phyloP scores from a whole-genome alignment of 2,797 vertebrate species.

The Florisuga fusca region DNA sequence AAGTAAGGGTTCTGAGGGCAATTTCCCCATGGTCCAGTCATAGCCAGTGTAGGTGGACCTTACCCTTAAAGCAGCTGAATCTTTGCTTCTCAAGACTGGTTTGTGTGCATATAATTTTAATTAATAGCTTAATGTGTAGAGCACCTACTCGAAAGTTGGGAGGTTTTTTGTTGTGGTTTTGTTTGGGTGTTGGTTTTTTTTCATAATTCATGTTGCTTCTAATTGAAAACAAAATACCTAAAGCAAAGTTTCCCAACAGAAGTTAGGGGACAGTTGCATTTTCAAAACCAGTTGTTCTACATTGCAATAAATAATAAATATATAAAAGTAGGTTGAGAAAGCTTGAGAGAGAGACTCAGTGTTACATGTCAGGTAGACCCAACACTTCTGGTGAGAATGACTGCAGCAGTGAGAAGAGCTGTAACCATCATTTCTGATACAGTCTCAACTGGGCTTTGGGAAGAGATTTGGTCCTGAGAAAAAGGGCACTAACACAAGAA shows the following conservation, averaged over 20 bases:
- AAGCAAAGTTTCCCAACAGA: neutral
- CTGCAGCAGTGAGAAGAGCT: neutral
- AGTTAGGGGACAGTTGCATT: fast-evolving
- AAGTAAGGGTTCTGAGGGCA: neutral
- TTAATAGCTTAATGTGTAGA: neutral
- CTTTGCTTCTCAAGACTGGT: neutral
- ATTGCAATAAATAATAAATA: neutral
- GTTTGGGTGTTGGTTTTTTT: too few species aligned
- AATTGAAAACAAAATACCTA: neutral
- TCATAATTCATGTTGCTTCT: neutral
- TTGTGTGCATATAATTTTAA: neutral
- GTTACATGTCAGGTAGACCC: neutral
- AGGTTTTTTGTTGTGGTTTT: neutral
- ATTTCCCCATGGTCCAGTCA: neutral
- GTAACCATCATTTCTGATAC: neutral
- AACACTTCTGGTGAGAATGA: neutral
- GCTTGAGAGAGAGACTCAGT: neutral
- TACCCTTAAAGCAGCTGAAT: neutral
- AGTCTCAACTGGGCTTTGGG: neutral
- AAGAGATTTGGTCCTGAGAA: neutral
- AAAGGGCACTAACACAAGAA: neutral
- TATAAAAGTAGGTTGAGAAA: neutral
- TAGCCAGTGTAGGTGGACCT: neutral
- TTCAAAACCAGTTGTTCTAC: neutral
- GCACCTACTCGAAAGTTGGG: neutral